Base-by-base conservation (phyloP, 2,888 invertebrate species). In the Philhelius pedissequus region DNA sequence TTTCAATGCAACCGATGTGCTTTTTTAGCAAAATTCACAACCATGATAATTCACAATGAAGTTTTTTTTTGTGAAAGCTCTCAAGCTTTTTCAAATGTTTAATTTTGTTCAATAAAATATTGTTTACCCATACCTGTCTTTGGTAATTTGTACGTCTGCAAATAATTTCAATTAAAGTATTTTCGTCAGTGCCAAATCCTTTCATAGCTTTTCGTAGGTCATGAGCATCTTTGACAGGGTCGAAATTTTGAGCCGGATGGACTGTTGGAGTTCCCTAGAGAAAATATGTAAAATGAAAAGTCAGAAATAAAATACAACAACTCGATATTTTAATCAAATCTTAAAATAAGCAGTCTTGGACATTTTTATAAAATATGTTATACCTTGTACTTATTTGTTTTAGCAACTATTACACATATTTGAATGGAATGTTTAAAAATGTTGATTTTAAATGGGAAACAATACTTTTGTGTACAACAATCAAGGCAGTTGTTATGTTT, bases 181-280 rank as follows among this genome's bases (percentile, higher is more conserved):
- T 95, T 90, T 98, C 98, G 90, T 98, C 97, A 0, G 98, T 98
- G 35, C 98, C 97, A 45, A 91, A 91, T 20, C 97, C 97, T 92
- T 97, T 97, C 97, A 97, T 97, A 0, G 97, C 97, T 88, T 95
- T 96, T n/a, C 97, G 93, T 25, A 97, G 93, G 2, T 94, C 92
- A 87, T 95, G 95, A 0, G 97, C 97, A 93, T 97, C 97, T 9
- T 93, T 93, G 32, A 95, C 94, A 4, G 97, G 94, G 89, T 97
- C 94, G 92, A 97, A 97, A 0, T 94, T 95, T 86, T 94, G 93
- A n/a, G 93, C 94, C 7, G 96, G 95, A 40, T 94, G 93, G 35
- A 97, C 94, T 5, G 97, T 97, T 71, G 97, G 96, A 71, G 90
- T 90, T 66, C 92, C 92, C 92, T 92, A 87, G 64, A 62, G 50